These are phyloP conservation scores for Macrobrachium rosenbergii DNA, from an alignment of 1,140 invertebrate genomes.

Conservation along the genomic window DNA sequence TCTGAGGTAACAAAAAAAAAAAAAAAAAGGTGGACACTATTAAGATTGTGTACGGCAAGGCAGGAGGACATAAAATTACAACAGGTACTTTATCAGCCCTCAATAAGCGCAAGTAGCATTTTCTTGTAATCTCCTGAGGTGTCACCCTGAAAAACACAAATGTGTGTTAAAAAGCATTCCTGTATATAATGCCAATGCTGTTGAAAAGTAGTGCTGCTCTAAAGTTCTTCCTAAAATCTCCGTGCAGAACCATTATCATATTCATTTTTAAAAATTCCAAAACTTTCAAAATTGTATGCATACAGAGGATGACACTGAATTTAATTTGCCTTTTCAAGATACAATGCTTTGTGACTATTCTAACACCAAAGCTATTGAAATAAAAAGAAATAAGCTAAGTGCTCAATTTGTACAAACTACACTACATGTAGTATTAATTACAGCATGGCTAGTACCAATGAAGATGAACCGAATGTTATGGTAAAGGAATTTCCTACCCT, in stretches of 20 bases:
- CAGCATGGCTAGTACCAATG: no score
- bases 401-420: no score
- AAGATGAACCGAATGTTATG: no score
- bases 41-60: not conserved
- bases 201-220: not conserved
- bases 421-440: no score
- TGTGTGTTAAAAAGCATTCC: no score
- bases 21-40: not conserved
- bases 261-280: not conserved
- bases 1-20: slow-evolving; percentile 25
- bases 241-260: not conserved
- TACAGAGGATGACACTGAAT: not conserved
- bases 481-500: no score
- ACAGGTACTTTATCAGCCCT: slow-evolving; percentile 9
- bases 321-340: no score
- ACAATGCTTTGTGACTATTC: no score
- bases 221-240: not conserved
- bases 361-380: no score
- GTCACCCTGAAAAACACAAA: slow-evolving; percentile 78
- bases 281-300: not conserved
- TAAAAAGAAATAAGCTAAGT: no score
- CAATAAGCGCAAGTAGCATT: slow-evolving; percentile 68
- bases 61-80: not conserved
- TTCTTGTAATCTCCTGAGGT: slow-evolving; percentile 72
- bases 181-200: slow-evolving; percentile 67